phyloP scores from a whole-genome alignment of 2,888 invertebrate genomes.

The Nomada ferruginata region DNA sequence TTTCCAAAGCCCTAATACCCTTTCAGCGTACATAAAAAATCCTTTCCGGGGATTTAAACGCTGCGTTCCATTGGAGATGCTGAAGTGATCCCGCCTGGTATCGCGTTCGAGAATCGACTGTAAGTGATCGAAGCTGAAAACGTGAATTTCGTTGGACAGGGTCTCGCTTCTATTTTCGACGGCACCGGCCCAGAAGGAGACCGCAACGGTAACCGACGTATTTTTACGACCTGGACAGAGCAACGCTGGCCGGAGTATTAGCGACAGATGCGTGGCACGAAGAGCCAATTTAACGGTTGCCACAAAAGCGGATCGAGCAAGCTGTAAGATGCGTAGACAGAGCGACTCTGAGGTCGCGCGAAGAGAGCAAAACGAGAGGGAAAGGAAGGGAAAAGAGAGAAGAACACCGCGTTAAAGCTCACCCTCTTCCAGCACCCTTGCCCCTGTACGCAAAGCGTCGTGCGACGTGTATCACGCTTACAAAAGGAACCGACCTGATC shows the following conservation, averaged over 20 bases:
- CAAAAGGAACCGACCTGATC: slow-evolving; percentile 71
- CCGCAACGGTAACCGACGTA: slow-evolving; percentile 40
- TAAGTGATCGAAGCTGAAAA: slow-evolving; percentile 6
- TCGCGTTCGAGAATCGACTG: slow-evolving; percentile 5
- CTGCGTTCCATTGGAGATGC: not conserved
- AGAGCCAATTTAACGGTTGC: slow-evolving; percentile 76
- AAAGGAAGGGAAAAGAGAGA: not conserved
- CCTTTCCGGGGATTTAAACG: slow-evolving; percentile 11
- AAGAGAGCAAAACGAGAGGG: slow-evolving; percentile 60
- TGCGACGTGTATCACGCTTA: slow-evolving; percentile 66
- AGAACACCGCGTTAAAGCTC: slow-evolving; percentile 67
- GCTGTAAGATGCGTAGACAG: slow-evolving; percentile 40
- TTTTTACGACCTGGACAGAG: slow-evolving; percentile 49
- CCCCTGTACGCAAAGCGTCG: slow-evolving; percentile 45
- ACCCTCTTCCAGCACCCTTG: slow-evolving; percentile 70
- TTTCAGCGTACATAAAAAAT: not conserved
- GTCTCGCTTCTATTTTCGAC: slow-evolving; percentile 34
- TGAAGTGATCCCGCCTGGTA: not conserved
- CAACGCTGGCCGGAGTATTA: slow-evolving; percentile 51
- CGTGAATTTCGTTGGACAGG: slow-evolving; percentile 6
- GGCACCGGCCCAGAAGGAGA: not conserved
- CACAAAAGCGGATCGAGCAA: slow-evolving; percentile 71
- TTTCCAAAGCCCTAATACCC: not conserved
- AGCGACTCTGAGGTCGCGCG: slow-evolving; percentile 56
- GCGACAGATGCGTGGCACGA: slow-evolving; percentile 73